Percentiles rank a stretch among this genome's conserved stretches.
Evolutionary conservation across 2,797 vertebrate species (phyloP).

Genomic region (Cynopterus sphinx): DNA sequence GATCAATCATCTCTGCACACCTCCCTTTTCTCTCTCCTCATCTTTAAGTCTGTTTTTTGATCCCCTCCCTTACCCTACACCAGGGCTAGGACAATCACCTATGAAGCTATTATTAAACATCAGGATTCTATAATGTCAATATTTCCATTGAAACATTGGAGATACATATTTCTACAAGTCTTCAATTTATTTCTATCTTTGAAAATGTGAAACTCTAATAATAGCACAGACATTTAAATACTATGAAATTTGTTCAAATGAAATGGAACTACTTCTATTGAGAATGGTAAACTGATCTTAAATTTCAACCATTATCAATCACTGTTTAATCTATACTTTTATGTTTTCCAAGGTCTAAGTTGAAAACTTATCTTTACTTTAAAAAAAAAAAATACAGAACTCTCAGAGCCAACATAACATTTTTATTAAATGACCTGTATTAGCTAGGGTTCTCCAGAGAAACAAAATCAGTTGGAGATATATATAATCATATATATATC

Average conservation of each 20-base stretch:
- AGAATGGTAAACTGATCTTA: not conserved
- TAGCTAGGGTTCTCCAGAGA: not conserved
- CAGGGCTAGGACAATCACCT: not conserved
- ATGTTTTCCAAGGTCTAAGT: not conserved
- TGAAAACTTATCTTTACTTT: not conserved
- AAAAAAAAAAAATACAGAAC: not conserved
- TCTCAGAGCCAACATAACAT: not conserved
- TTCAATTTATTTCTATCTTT: not conserved
- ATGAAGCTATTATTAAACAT: not conserved
- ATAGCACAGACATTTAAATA: not conserved
- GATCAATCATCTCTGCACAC: not conserved
- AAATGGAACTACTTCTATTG: constrained; percentile 18
- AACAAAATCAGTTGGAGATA: not conserved
- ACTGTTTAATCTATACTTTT: not conserved
- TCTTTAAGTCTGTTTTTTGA: not conserved
- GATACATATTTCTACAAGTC: not conserved
- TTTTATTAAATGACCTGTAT: not conserved
- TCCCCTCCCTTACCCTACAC: no score
- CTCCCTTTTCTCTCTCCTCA: not conserved
- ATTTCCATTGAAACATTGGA: not conserved
- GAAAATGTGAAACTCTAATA: not conserved
- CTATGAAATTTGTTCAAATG: not conserved
- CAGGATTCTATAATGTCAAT: not conserved
- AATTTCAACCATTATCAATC: not conserved
- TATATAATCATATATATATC: not conserved